Evolutionary conservation across 2,888 invertebrate species (phyloP).

Genomic region (Isoperla grammatica): DNA sequence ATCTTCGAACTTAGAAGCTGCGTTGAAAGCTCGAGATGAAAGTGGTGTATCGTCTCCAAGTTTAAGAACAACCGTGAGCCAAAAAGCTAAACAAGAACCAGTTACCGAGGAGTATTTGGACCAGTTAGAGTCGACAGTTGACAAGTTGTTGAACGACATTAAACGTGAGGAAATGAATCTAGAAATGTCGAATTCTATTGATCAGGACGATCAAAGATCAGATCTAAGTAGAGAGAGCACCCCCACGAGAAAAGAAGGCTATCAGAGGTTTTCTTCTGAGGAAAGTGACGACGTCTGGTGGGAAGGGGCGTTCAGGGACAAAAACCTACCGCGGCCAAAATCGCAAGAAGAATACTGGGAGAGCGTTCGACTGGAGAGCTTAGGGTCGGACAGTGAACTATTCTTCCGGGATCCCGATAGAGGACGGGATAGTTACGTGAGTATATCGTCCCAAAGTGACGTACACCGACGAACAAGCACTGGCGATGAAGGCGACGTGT

Average conservation of each 20-base stretch:
- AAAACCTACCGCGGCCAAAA: background rate
- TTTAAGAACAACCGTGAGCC: no score
- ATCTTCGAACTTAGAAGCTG: no score
- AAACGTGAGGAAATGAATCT: conserved; percentile 22
- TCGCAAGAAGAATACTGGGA: conserved; percentile 11
- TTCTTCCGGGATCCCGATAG: background rate
- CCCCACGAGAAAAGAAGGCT: background rate
- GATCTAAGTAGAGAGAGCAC: conserved; percentile 2
- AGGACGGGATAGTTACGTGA: background rate
- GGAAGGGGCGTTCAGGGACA: background rate
- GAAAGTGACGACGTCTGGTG: conserved; percentile 13
- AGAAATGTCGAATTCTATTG: background rate
- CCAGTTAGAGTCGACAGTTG: conserved; percentile 22
- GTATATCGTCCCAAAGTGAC: background rate
- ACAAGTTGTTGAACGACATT: conserved; percentile 17
- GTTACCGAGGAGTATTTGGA: background rate
- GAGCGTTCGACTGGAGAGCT: conserved; percentile 3
- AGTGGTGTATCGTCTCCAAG: background rate
- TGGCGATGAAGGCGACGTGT: conserved; percentile 20
- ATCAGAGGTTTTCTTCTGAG: conserved; percentile 5
- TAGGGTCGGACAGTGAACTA: background rate
- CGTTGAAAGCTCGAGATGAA: background rate
- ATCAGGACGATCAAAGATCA: background rate
- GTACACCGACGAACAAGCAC: background rate
- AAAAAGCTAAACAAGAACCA: no score